Percentiles rank a stretch among this genome's conserved stretches.
Conservation (phyloP, 2,113 vertebrate genomes). For the Struthidea cinerea region DNA sequence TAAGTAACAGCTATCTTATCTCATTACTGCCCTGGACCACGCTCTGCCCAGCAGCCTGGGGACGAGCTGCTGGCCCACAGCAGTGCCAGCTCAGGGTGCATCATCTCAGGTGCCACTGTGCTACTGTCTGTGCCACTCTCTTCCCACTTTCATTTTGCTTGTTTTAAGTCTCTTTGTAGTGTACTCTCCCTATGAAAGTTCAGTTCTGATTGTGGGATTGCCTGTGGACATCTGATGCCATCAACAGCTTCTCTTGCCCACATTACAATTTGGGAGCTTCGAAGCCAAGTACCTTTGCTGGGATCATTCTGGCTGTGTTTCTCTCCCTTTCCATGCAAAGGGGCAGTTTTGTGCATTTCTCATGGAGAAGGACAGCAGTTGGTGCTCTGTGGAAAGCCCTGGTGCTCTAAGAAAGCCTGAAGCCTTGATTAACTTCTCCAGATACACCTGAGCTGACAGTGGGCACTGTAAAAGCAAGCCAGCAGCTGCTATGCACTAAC, state of each 20-base stretch:
- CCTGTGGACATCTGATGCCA: not conserved
- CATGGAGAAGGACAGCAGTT: not conserved
- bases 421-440: not conserved
- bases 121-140: too few relatives aligned
- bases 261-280: accelerated
- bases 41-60: not conserved
- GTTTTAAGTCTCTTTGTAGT: not conserved
- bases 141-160: not conserved
- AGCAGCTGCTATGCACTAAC: accelerated
- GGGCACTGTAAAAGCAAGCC: not conserved
- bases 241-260: not conserved
- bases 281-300: not conserved
- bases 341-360: not conserved
- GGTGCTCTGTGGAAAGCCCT: not conserved
- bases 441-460: not conserved
- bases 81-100: accelerated
- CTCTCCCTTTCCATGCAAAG: not conserved
- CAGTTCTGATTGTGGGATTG: not conserved
- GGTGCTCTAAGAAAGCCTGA: not conserved
- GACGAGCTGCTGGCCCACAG: not conserved
- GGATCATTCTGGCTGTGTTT: not conserved
- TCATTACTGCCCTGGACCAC: not conserved
- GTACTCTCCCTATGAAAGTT: accelerated
- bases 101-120: accelerated
- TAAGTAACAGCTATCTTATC: not conserved